These are phyloP conservation scores for Parnassius orleans DNA, from an alignment of 2,888 invertebrate species.

Conservation along the genomic window DNA sequence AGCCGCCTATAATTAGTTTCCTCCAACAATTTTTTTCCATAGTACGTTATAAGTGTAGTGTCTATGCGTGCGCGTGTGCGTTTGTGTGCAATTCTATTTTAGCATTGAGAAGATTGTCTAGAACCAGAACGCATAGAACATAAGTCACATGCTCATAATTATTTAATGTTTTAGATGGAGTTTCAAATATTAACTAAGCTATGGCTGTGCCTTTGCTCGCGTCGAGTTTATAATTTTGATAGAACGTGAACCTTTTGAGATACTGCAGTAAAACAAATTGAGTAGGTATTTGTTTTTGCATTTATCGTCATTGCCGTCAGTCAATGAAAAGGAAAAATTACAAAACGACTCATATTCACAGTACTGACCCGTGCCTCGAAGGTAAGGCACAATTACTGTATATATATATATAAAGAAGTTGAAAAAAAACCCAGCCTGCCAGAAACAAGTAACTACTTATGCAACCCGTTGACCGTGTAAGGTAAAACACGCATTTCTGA, in stretches of 20 bases:
- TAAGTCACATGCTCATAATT: no score
- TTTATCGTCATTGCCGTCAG: conserved; percentile 3
- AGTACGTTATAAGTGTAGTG: neutral
- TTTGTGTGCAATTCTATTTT: neutral
- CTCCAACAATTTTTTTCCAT: neutral
- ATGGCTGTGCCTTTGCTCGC: no score
- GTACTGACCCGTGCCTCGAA: conserved; percentile 2
- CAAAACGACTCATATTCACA: conserved; percentile 2
- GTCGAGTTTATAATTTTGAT: no score
- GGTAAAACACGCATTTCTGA: neutral
- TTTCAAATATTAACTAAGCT: no score
- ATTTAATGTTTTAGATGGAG: neutral
- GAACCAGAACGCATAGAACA: no score
- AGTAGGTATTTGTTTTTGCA: no score
- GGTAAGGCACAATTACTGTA: neutral
- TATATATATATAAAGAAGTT: neutral
- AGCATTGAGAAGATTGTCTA: conserved; percentile 1
- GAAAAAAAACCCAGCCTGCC: no score
- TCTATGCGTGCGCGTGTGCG: neutral
- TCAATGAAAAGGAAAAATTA: neutral
- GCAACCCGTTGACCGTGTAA: no score
- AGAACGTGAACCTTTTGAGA: no score
- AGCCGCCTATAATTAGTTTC: conserved; percentile 3
- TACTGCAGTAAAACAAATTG: no score
- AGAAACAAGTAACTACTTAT: no score